Evolutionary conservation across 1,140 invertebrate genomes (phyloP), one percentile per base, ranked within the genome.

Genomic region (Penaeus chinensis): DNA sequence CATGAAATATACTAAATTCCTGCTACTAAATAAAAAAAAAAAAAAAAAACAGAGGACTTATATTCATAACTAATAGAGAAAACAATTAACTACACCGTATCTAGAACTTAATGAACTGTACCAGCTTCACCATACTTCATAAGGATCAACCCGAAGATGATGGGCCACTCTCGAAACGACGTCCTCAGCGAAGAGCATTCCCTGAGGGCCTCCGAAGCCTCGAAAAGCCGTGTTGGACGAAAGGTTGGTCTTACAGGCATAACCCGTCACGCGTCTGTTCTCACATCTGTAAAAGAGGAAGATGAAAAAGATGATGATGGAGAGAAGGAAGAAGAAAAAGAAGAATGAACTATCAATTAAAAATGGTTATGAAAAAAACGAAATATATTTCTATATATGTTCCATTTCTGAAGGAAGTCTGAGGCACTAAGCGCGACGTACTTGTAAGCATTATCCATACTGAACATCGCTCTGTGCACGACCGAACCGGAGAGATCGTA

Each of bases 161-260:
- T 94, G 93, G 11, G 97, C 96, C 37, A 98, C 94, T 89, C 96
- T 94, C 78, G 95, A 93, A 32, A 97, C 94, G 66, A 97, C 95
- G 89, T 93, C 94, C 93, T 98, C 97, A 0, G 94, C 95, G 2
- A 95, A 93, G 91, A 97, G 95, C 96, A 98, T 97, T 61, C 95
- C 96, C 89, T 98, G 97, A 0, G 97, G 97, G 0, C 95, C 96
- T n/a, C 97, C 97, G 91, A 98, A 98, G n/a, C 97, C 97, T 90
- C 97, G 92, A 91, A 98, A 98, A 5, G 97, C 97, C 0, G 97
- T 98, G 91, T 98, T 98, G 0, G 96, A 96, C 0, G 96, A 95
- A 32, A 97, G 91, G 93, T 98, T 97, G 0, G 97, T 98, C 92
- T 94, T 96, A 91, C 96, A 97, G 2, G 94, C 91, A 90, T 94